Evolutionary conservation across 1,140 invertebrate species (phyloP).

Genomic region (Monochamus saltuarius): DNA sequence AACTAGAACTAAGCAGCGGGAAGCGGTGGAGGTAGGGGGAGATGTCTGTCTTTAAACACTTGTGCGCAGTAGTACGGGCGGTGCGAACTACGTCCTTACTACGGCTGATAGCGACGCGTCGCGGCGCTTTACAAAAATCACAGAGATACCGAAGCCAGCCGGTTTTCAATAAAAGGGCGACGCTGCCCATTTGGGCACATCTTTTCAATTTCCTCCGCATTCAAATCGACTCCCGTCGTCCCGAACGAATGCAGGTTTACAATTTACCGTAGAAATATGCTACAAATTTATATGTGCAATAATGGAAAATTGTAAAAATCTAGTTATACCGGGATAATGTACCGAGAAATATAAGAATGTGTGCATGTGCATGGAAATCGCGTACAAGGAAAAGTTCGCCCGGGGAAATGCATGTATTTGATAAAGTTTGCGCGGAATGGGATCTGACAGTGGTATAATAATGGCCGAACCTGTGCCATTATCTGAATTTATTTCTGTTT

Average conservation of each 20-base stretch:
- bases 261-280: not conserved
- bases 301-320: constrained; percentile 24
- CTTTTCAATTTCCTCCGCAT: constrained; percentile 19
- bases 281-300: constrained; percentile 16
- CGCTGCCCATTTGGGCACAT: not conserved
- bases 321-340: constrained; percentile 12
- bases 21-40: no score
- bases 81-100: no score
- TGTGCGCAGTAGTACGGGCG: no score
- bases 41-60: no score
- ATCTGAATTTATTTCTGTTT: no score
- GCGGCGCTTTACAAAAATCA: no score
- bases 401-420: constrained; percentile 14
- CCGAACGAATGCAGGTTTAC: no score
- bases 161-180: no score
- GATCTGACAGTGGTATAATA: constrained; percentile 10
- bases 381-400: not conserved
- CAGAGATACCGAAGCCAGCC: no score
- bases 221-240: not conserved
- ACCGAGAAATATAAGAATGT: constrained; percentile 11
- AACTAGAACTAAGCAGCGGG: no score
- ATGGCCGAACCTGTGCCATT: constrained; percentile 4
- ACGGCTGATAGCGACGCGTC: no score
- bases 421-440: constrained; percentile 15
- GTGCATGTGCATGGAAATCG: constrained; percentile 6